Percentiles rank a stretch among this genome's conserved stretches.
Evolutionary conservation across 2,797 vertebrate species (phyloP).

Genomic region (Eospalax fontanierii): DNA sequence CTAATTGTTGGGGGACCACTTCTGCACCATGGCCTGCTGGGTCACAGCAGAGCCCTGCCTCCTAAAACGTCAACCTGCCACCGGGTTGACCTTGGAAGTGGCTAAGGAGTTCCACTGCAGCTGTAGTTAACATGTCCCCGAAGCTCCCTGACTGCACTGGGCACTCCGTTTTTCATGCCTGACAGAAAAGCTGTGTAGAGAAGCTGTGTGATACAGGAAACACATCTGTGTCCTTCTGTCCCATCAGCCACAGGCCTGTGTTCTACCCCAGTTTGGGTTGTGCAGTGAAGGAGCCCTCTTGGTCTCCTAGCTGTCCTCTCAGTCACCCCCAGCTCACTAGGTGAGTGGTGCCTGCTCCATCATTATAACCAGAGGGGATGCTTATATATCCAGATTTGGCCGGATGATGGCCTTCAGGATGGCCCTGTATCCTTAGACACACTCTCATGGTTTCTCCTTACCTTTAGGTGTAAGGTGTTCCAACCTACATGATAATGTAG

Average conservation of each 20-base stretch:
- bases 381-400: not conserved
- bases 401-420: not conserved
- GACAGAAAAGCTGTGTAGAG: fast-evolving
- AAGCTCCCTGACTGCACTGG: not conserved
- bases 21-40: fast-evolving
- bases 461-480: not conserved
- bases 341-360: fast-evolving
- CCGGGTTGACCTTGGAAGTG: too few species aligned
- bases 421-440: not conserved
- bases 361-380: fast-evolving
- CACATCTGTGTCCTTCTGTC: not conserved
- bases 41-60: not conserved
- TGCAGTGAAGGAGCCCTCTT: fast-evolving
- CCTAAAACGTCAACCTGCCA: fast-evolving
- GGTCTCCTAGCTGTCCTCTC: not conserved
- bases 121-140: fast-evolving
- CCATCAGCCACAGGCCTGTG: not conserved
- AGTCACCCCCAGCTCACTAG: not conserved
- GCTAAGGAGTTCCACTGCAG: too few species aligned
- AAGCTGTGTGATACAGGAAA: fast-evolving
- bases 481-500: too few species aligned
- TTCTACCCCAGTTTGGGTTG: fast-evolving
- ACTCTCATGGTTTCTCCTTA: not conserved
- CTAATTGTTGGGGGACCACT: too few species aligned
- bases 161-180: too few species aligned